These are phyloP conservation scores for Agelaius tricolor DNA, from an alignment of 2,113 vertebrate genomes.

Conservation along the genomic window DNA sequence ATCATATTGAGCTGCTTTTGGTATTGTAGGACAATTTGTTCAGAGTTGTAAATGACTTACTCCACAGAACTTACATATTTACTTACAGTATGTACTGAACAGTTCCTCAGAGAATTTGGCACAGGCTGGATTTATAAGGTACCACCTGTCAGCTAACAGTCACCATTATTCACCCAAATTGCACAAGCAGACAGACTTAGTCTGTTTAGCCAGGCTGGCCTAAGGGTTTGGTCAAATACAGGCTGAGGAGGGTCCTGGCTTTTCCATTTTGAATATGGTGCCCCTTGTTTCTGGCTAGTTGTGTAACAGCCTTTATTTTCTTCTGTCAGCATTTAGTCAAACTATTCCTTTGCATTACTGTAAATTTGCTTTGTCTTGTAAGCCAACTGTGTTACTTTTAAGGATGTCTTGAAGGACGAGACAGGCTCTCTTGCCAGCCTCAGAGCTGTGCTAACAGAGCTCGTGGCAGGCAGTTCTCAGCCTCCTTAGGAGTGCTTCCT, in stretches of 20 bases:
- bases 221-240: background rate
- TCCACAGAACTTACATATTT: background rate
- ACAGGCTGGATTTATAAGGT: constrained; percentile 20
- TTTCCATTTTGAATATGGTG: background rate
- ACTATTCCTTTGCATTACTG: background rate
- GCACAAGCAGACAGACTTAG: background rate
- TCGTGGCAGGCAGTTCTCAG: background rate
- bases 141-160: constrained; percentile 39
- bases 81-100: background rate
- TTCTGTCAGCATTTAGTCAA: background rate
- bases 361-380: background rate
- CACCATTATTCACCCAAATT: constrained; percentile 22
- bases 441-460: background rate
- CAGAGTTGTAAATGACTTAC: background rate
- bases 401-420: background rate
- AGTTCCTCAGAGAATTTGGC: constrained; percentile 24
- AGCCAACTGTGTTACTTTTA: background rate
- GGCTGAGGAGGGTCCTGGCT: background rate
- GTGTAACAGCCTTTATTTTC: background rate
- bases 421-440: background rate
- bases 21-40: background rate
- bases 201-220: background rate
- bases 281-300: background rate
- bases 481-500: background rate
- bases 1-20: background rate